phyloP scores from a whole-genome alignment of 2,797 vertebrate species.

The Rhabdophis nuchalis region DNA sequence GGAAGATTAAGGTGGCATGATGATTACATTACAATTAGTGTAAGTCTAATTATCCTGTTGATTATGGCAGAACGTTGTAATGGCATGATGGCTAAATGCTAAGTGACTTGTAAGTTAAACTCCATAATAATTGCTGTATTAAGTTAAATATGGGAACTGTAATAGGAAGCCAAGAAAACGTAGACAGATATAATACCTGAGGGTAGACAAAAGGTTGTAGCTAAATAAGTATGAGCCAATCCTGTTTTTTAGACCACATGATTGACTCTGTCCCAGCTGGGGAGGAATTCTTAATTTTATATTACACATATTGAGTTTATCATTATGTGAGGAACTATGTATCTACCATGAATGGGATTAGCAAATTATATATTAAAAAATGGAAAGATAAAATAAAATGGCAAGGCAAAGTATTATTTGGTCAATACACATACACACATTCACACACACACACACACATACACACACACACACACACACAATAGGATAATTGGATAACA shows the following conservation, averaged over 20 bases:
- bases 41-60: constrained; percentile 58
- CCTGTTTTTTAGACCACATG: background rate
- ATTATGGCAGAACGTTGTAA: constrained; percentile 47
- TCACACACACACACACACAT: background rate
- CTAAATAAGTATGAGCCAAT: background rate
- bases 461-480: background rate
- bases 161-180: constrained; percentile 7
- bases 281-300: background rate
- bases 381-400: background rate
- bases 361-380: background rate
- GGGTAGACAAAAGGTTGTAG: constrained; percentile 9
- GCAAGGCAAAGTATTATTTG: background rate
- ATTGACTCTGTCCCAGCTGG: background rate
- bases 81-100: constrained; percentile 46
- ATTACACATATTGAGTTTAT: background rate
- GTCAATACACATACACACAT: background rate
- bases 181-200: fast-evolving
- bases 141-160: constrained; percentile 14
- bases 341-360: background rate
- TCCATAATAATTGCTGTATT: constrained; percentile 44
- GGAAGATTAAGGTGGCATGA: constrained; percentile 53
- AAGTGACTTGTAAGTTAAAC: constrained; percentile 56
- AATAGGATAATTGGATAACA: background rate
- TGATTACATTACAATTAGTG: constrained; percentile 56
- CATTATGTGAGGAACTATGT: background rate